Evolutionary conservation across 1,140 invertebrate genomes (phyloP).

Genomic region (Bombus vancouverensis): DNA sequence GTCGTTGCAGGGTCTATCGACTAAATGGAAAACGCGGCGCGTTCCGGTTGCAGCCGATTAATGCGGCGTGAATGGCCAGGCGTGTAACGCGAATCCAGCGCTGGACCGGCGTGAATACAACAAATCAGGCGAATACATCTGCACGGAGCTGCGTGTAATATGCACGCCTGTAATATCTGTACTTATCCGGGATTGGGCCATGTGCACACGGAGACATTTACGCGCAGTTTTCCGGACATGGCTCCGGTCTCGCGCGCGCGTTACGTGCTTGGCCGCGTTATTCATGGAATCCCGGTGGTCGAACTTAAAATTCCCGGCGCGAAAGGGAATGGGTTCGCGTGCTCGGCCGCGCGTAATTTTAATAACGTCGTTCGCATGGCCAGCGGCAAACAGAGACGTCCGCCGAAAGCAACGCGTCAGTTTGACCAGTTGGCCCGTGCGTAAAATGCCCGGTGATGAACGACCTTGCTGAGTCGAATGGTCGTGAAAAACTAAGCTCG

Average conservation of each 20-base stretch:
- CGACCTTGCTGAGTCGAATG: too few relatives aligned
- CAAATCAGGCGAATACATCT: constrained; percentile 14
- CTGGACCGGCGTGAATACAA: background rate
- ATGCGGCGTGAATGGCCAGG: background rate
- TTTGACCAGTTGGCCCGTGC: background rate
- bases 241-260: background rate
- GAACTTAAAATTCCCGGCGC: constrained; percentile 33
- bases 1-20: background rate
- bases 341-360: constrained; percentile 30
- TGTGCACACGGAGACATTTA: background rate
- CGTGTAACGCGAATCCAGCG: background rate
- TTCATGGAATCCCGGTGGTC: constrained; percentile 3
- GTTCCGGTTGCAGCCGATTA: background rate
- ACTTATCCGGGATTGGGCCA: constrained; percentile 19
- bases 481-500: background rate
- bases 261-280: constrained; percentile 24
- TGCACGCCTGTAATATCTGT: constrained; percentile 16
- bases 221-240: constrained; percentile 1
- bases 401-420: background rate
- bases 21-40: background rate
- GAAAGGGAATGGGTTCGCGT: background rate
- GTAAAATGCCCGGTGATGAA: background rate
- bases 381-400: background rate
- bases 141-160: constrained; percentile 12
- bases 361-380: constrained; percentile 14